A percentile compares a stretch with the other conserved stretches of the same genome.
Conservation (phyloP, 2,888 invertebrate genomes). For the Trichogramma dendrolimi region DNA sequence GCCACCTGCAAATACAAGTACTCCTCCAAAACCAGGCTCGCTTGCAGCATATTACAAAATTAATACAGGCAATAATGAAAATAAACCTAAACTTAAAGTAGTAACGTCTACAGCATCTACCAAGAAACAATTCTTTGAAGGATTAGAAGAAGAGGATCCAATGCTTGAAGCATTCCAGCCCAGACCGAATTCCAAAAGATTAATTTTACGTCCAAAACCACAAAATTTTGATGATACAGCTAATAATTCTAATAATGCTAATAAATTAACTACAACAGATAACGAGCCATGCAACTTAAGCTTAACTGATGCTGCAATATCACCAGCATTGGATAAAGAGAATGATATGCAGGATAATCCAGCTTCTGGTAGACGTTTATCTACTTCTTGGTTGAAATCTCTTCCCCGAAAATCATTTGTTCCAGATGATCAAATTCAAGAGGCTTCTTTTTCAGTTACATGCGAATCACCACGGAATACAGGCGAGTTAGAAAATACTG, state of each 20-base stretch:
- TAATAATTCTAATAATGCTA: background rate
- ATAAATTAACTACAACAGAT: background rate
- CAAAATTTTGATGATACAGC: background rate
- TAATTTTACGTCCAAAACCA: conserved; percentile 64
- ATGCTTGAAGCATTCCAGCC: conserved; percentile 58
- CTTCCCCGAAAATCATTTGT: conserved; percentile 33
- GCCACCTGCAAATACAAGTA: conserved; percentile 59
- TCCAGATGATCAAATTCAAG: conserved; percentile 35
- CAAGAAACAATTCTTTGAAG: conserved; percentile 79
- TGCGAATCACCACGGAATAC: conserved; percentile 27
- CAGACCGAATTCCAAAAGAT: conserved; percentile 67
- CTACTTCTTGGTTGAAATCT: conserved; percentile 39
- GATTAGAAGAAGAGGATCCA: conserved; percentile 75
- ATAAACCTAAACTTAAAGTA: conserved; percentile 59
- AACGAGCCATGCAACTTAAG: background rate
- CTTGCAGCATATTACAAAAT: conserved; percentile 61
- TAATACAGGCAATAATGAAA: conserved; percentile 55
- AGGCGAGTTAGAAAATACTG: conserved; percentile 45
- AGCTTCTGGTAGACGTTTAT: conserved; percentile 27
- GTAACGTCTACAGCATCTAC: conserved; percentile 34
- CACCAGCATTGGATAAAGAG: conserved; percentile 36
- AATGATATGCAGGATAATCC: conserved; percentile 37
- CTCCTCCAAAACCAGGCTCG: conserved; percentile 62
- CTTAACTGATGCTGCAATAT: background rate
- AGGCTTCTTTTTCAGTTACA: conserved; percentile 29